Base-by-base conservation (phyloP, 35 echinoderm and acorn worm genomes). In the Patiria miniata region DNA sequence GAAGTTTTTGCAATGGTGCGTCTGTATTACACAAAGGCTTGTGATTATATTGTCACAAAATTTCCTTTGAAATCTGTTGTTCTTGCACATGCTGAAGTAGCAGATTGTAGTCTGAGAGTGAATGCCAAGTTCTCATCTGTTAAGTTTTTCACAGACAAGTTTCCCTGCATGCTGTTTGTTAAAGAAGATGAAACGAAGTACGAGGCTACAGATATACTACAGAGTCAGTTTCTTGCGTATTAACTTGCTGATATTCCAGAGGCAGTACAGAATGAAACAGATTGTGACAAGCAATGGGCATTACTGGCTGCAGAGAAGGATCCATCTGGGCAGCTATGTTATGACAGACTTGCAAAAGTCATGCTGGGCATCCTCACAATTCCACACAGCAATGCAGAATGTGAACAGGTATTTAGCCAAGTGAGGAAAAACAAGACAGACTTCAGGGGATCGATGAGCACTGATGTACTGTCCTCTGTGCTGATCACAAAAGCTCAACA, bases 391-490 rank as follows among this genome's bases (percentile, higher is more conserved):
- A 86, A 86, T 86, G 84, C 84, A 9, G 22, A 7, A 10, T 86
- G 84, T 29, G 68, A 86, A 39, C 3, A 28, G 17, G 84, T 47
- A 37, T 86, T 86, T 30, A 39, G 61, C 44, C 61, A 69, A 14
- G 61, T 86, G 6, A 76, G 84, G 30, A 77, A 86, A 40, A 86
- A 77, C 32, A 86, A 77, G 42, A 86, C 84, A 40, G 84, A 86
- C 32, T 86, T 86, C 37, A 76, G 84, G n/a, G 60, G 60, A 57
- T 86, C 59, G 4, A 86, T 86, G 84, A 86, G 52, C 40, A 57
- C 2, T 37, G 14, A 76, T 36, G 44, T 60, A 38, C 60, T 77
- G 22, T 9, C 28, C 21, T 5, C 84, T 40, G 7, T 86, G 18
- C 84, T 86, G 18, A 77, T 81, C 21, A 30, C 7, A 8, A 81